phyloP scores from a whole-genome alignment of 2,888 invertebrate species.

The Drosophila robusta region DNA sequence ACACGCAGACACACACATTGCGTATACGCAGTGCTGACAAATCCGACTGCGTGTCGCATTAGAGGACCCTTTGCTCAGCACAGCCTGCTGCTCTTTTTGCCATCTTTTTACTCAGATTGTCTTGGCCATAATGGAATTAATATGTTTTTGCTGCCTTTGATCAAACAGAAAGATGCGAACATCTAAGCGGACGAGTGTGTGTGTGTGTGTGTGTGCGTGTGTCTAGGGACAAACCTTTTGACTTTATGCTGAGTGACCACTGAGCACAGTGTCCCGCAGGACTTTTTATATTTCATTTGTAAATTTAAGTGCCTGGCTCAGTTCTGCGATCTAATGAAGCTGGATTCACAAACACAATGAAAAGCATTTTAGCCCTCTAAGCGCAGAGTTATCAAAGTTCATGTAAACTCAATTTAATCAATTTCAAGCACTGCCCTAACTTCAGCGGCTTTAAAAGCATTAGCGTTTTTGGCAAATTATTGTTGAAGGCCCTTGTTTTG shows the following conservation, averaged over 20 bases:
- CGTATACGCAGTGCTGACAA: slow-evolving; percentile 71
- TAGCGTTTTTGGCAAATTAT: slow-evolving; percentile 5
- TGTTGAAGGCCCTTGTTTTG: too few relatives aligned
- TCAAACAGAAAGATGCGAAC: slow-evolving; percentile 52
- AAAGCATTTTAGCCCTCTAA: slow-evolving; percentile 7
- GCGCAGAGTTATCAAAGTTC: neutral
- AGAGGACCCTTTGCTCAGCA: slow-evolving; percentile 38
- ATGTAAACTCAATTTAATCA: slow-evolving; percentile 12
- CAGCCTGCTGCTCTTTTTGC: slow-evolving; percentile 19
- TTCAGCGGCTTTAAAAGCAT: slow-evolving; percentile 4
- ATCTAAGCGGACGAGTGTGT: slow-evolving; percentile 19
- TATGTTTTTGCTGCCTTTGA: slow-evolving; percentile 70
- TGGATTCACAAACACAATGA: slow-evolving; percentile 10
- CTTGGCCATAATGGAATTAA: slow-evolving; percentile 72
- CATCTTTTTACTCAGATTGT: slow-evolving; percentile 62
- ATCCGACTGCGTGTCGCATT: slow-evolving; percentile 71
- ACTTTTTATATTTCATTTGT: slow-evolving; percentile 48
- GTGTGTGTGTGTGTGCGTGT: neutral
- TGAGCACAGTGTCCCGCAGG: slow-evolving; percentile 34
- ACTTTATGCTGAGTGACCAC: slow-evolving; percentile 34
- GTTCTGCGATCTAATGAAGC: slow-evolving; percentile 22
- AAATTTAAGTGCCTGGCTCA: slow-evolving; percentile 33
- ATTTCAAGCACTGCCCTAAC: neutral
- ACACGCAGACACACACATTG: slow-evolving; percentile 10
- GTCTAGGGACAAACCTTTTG: slow-evolving; percentile 24